phyloP scores from a whole-genome alignment of 2,888 invertebrate genomes.

The Tetheella fluctuosa region DNA sequence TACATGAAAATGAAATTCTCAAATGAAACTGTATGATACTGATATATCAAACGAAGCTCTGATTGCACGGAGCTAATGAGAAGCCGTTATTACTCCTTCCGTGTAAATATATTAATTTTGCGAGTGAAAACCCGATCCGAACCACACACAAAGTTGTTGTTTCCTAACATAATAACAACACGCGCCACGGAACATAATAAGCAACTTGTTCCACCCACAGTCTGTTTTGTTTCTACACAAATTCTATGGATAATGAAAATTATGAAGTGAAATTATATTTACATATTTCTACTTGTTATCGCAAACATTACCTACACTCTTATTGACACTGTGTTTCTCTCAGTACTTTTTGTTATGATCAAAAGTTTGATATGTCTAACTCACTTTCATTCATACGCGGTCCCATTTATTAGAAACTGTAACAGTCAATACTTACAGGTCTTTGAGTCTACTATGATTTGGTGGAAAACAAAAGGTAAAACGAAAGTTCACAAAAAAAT shows the following conservation, averaged over 20 bases:
- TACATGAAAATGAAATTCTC: neutral
- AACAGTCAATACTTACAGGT: too few relatives aligned
- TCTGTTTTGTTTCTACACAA: conserved; percentile 53
- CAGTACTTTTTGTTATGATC: too few relatives aligned
- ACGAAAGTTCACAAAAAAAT: too few relatives aligned
- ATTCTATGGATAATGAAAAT: conserved; percentile 47
- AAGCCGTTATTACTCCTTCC: conserved; percentile 33
- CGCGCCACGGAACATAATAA: conserved; percentile 46
- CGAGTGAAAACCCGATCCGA: conserved; percentile 42
- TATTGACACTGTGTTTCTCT: neutral
- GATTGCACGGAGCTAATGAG: conserved; percentile 22
- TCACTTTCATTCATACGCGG: too few relatives aligned
- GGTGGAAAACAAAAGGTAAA: too few relatives aligned
- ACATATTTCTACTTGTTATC: conserved; percentile 9
- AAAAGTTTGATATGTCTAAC: too few relatives aligned
- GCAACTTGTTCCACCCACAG: conserved; percentile 37
- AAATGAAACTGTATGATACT: neutral
- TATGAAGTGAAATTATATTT: conserved; percentile 31
- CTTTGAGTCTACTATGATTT: too few relatives aligned
- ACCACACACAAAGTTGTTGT: conserved; percentile 42
- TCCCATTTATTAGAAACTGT: too few relatives aligned
- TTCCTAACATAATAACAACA: conserved; percentile 52
- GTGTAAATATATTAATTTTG: conserved; percentile 46
- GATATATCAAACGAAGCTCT: conserved; percentile 11
- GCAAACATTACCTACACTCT: neutral